Percentiles rank a stretch among this genome's conserved stretches.
Conservation (phyloP, 2,113 vertebrate genomes). For the Gasterosteus aculeatus region DNA sequence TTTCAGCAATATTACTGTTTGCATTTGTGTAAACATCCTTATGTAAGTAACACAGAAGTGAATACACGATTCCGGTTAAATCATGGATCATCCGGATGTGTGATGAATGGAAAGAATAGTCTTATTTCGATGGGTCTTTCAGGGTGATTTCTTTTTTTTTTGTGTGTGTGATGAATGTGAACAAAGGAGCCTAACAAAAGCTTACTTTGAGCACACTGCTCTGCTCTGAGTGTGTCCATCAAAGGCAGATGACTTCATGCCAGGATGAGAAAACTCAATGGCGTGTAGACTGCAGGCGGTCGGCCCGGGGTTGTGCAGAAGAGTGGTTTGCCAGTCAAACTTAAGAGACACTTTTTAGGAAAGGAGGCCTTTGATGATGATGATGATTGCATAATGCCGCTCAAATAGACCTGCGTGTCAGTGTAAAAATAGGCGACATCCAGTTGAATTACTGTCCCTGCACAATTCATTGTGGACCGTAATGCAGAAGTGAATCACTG, state of each 20-base stretch:
- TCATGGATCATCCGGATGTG: slow-evolving; percentile 30
- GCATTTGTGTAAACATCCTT: slow-evolving; percentile 42
- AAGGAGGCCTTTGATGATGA: slow-evolving; percentile 45
- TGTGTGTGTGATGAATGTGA: slow-evolving; percentile 22
- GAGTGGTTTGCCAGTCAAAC: slow-evolving; percentile 29
- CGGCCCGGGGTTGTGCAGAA: slow-evolving; percentile 24
- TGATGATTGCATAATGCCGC: slow-evolving; percentile 56
- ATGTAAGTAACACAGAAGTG: slow-evolving; percentile 47
- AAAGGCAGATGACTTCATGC: slow-evolving; percentile 64
- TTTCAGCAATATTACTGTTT: neutral
- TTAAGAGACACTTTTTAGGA: slow-evolving; percentile 57
- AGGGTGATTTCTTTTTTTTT: slow-evolving; percentile 33
- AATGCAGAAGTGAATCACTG: slow-evolving; percentile 49
- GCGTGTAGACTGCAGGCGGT: slow-evolving; percentile 54
- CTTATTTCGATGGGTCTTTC: slow-evolving; percentile 45
- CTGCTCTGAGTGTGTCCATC: slow-evolving; percentile 37
- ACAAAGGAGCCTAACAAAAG: slow-evolving; percentile 60
- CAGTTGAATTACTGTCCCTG: slow-evolving; percentile 17
- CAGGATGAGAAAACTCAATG: slow-evolving; percentile 68
- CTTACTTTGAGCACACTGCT: slow-evolving; percentile 42
- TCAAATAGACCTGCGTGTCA: slow-evolving; percentile 45
- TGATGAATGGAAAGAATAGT: slow-evolving; percentile 45
- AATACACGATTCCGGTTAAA: slow-evolving; percentile 10
- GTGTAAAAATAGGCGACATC: slow-evolving; percentile 32
- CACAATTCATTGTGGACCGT: slow-evolving; percentile 41